phyloP scores from a whole-genome alignment of 2,888 invertebrate species.

The Autographa gamma region DNA sequence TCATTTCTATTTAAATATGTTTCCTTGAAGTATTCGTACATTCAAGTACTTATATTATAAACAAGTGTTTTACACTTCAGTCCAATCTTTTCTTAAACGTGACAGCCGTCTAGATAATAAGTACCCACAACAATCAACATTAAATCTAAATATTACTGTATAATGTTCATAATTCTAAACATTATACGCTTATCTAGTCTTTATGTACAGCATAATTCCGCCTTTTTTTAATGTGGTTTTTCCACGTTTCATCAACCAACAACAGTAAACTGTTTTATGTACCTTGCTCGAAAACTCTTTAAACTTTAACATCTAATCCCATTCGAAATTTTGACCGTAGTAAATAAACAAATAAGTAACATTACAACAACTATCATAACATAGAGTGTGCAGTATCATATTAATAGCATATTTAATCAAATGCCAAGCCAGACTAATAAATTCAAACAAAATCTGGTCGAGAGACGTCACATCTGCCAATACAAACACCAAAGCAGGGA shows the following conservation, averaged over 20 bases:
- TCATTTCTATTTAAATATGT: not conserved
- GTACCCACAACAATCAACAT: not conserved
- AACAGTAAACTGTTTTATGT: too few species aligned
- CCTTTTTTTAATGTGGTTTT: not conserved
- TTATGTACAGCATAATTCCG: not conserved
- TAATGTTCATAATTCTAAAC: too few species aligned
- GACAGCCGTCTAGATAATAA: not conserved
- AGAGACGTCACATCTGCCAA: constrained; percentile 54
- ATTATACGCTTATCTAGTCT: not conserved
- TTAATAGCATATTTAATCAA: constrained; percentile 34
- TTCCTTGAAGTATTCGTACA: not conserved
- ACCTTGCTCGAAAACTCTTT: too few species aligned
- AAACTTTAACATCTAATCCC: too few species aligned
- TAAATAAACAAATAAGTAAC: not conserved
- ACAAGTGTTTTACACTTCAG: not conserved
- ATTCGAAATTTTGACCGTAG: not conserved
- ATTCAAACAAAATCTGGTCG: constrained; percentile 56
- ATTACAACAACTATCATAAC: constrained; percentile 23
- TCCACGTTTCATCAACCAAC: not conserved
- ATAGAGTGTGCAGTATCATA: constrained; percentile 13
- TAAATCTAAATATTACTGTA: too few species aligned
- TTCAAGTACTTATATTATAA: not conserved
- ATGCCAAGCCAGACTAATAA: constrained; percentile 37
- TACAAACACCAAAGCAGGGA: constrained; percentile 56
- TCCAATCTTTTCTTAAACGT: not conserved